phyloP scores from a whole-genome alignment of 2,113 vertebrate species.

The Pachycephala philippinensis region DNA sequence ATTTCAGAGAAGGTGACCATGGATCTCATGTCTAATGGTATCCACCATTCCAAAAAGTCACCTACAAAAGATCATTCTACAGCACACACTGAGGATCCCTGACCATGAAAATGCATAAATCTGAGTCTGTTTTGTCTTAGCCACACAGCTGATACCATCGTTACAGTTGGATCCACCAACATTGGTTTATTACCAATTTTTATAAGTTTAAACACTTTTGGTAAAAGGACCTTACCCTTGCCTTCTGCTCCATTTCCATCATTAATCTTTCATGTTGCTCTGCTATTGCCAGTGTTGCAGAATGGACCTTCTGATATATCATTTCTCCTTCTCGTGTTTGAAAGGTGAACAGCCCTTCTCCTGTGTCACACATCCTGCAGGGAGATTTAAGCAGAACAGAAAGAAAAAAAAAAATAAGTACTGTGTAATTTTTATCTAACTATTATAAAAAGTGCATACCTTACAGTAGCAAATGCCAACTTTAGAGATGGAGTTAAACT shows the following conservation, averaged over 20 bases:
- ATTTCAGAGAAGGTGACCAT: background rate
- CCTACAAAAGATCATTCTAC: background rate
- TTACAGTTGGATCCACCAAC: accelerated
- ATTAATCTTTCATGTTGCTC: slow-evolving; percentile 97
- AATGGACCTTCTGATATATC: slow-evolving; percentile 99
- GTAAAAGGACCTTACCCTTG: slow-evolving; percentile 81
- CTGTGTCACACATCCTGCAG: slow-evolving; percentile 97
- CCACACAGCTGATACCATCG: accelerated
- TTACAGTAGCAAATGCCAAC: background rate
- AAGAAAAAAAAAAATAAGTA: slow-evolving; percentile 14
- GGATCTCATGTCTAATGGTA: background rate
- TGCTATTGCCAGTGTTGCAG: slow-evolving; percentile 95
- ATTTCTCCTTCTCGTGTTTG: slow-evolving; percentile 98
- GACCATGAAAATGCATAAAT: background rate
- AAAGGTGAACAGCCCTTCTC: slow-evolving; percentile 98
- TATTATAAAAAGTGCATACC: background rate
- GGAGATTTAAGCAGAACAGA: background rate
- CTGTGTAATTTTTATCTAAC: background rate
- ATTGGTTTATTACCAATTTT: background rate
- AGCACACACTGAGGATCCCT: background rate
- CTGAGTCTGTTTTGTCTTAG: background rate
- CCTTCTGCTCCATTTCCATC: slow-evolving; percentile 97
- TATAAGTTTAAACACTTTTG: background rate
- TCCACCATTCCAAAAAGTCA: background rate
- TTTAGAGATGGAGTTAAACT: background rate